These are phyloP conservation scores for Xyrauchen texanus DNA, from an alignment of 2,113 vertebrate species.

Conservation along the genomic window DNA sequence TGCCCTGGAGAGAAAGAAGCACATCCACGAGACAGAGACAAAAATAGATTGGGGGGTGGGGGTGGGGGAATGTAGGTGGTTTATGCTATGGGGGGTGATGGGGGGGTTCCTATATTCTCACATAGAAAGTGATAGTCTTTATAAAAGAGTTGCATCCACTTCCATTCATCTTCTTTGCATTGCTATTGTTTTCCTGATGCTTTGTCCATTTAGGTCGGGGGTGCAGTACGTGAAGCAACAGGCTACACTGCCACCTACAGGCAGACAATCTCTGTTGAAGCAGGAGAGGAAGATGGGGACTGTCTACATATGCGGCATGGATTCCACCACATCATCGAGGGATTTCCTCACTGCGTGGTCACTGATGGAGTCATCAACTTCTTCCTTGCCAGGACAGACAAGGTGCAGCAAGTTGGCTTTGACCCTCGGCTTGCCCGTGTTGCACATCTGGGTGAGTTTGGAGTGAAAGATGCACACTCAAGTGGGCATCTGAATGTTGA, in stretches of 20 bases:
- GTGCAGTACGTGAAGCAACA: slow-evolving; percentile 85
- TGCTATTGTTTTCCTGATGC: slow-evolving; percentile 29
- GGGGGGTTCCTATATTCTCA: no score
- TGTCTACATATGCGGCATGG: slow-evolving; percentile 82
- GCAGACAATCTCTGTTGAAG: slow-evolving; percentile 81
- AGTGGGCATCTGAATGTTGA: no score
- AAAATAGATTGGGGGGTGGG: no score
- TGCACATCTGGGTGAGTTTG: slow-evolving; percentile 83
- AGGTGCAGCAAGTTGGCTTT: slow-evolving; percentile 87
- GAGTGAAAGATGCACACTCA: not conserved
- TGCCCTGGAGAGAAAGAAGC: no score
- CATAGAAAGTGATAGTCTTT: not conserved
- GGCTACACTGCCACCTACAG: slow-evolving; percentile 85
- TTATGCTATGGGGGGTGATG: no score
- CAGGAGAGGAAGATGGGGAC: slow-evolving; percentile 82
- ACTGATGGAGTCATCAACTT: slow-evolving; percentile 90
- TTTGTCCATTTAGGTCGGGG: slow-evolving; percentile 80
- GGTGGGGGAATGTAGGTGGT: no score
- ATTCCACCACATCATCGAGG: slow-evolving; percentile 82
- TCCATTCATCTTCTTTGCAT: not conserved
- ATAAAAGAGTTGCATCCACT: not conserved
- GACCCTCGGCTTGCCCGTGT: slow-evolving; percentile 84
- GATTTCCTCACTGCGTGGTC: slow-evolving; percentile 87
- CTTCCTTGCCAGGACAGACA: slow-evolving; percentile 87
- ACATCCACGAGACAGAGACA: no score